These are phyloP conservation scores for Lateolabrax maculatus DNA, from an alignment of 2,797 vertebrate species.

Conservation along the genomic window DNA sequence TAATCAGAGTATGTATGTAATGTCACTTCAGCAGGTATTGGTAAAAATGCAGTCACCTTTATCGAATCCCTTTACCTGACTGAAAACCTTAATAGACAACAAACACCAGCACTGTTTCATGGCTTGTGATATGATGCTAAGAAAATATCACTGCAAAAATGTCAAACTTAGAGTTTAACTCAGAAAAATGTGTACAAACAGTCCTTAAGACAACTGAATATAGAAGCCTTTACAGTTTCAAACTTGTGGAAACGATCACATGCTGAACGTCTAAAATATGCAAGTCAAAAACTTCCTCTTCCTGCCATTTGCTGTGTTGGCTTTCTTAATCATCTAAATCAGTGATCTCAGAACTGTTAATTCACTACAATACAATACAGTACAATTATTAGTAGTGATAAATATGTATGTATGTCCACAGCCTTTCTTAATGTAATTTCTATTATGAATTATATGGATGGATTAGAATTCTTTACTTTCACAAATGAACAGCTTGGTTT, in stretches of 20 bases:
- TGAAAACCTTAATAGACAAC: not conserved
- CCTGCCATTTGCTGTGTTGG: not conserved
- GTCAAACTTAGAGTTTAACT: not conserved
- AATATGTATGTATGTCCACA: not conserved
- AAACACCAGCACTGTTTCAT: not conserved
- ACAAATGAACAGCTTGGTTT: not conserved
- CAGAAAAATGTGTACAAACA: not conserved
- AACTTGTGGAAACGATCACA: not conserved
- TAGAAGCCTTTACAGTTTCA: not conserved
- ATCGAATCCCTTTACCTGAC: not conserved
- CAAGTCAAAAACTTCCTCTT: not conserved
- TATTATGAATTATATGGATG: not conserved
- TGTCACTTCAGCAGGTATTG: not conserved
- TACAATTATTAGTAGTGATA: not conserved
- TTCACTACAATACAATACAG: not conserved
- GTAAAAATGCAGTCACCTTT: not conserved
- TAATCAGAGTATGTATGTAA: not conserved
- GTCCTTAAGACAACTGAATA: no score
- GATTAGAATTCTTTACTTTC: not conserved
- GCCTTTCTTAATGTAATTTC: not conserved
- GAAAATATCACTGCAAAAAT: not conserved
- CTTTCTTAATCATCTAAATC: not conserved
- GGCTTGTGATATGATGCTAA: not conserved
- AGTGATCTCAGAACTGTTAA: not conserved
- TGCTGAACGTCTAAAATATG: not conserved